Evolutionary conservation across 2,797 vertebrate species (phyloP), one percentile per base, ranked within the genome.

Genomic region (Mormyrus hasselquistii): DNA sequence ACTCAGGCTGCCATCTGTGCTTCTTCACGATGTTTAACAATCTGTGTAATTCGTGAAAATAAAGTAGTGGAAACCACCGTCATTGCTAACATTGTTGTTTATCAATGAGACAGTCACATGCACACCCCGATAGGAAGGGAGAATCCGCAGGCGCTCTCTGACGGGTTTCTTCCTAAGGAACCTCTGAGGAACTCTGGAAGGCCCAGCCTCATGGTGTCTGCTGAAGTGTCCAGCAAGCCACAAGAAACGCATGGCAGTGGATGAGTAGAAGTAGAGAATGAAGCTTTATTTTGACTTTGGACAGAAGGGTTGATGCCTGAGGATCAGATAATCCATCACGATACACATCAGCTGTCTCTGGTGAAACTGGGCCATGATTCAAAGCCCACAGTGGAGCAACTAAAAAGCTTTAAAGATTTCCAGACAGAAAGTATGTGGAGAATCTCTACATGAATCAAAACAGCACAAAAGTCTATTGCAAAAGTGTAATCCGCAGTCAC

Each of bases 371-470:
- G 38, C 76, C 41, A 22, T 53, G n/a, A 29, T 29, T 84, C 19
- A 83, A 82, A 84, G n/a, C 50, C 52, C 29, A 38, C 3, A 22
- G 7, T 83, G 52, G n/a, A 88, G 10, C n/a, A 57, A 85, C 79
- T 52, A 3, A 22, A 47, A 84, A 73, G 41, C 10, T 83, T 57
- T 57, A 19, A 52, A 50, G 59, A 57, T 53, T 55, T 53, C 88
- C 57, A 59, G 73, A 44, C 53, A 65, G n/a, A 47, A 85, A 62
- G 41, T 59, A 49, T 29, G 83, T 25, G 52, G 59, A 47, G 59
- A 89, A 89, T 86, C 38, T 65, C 38, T 38, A 38, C 41, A 86
- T 49, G 83, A 16, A 69, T 86, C 88, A 89, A 87, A 85, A 59
- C 22, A 7, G 57, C 49, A 82, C 59, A 86, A 89, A 86, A 62